phyloP scores from a whole-genome alignment of 2,888 invertebrate species.

The Amiota minor region DNA sequence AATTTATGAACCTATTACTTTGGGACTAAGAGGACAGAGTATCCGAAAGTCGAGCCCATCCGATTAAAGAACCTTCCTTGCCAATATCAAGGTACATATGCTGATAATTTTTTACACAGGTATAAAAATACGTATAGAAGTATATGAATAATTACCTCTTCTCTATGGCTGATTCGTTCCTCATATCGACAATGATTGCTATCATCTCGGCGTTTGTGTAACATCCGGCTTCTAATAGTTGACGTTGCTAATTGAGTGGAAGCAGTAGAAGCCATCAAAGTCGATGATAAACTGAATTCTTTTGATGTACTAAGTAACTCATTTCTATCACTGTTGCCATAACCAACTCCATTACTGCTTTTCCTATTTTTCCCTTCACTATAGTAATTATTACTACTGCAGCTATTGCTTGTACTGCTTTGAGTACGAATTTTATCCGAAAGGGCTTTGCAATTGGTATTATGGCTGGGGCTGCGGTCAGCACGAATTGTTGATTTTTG shows the following conservation, averaged over 20 bases:
- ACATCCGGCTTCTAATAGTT: too few species aligned
- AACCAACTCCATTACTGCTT: background rate
- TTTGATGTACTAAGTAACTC: background rate
- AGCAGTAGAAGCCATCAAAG: too few species aligned
- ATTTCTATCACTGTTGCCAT: background rate
- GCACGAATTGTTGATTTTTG: too few species aligned
- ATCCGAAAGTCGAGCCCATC: background rate
- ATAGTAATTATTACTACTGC: background rate
- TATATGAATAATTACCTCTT: constrained; percentile 11
- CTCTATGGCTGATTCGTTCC: constrained; percentile 5
- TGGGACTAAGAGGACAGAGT: background rate
- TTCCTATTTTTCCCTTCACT: background rate
- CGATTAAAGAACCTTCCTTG: background rate
- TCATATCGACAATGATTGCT: background rate
- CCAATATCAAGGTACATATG: background rate
- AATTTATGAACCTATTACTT: background rate
- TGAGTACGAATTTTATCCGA: background rate
- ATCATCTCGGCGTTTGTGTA: too few species aligned
- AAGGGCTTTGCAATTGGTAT: constrained; percentile 23
- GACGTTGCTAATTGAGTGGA: too few species aligned
- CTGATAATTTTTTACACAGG: background rate
- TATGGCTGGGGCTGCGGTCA: background rate
- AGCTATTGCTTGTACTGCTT: background rate
- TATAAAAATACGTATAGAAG: background rate
- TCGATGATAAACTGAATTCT: too few species aligned